These are phyloP conservation scores for Pegoplata infirma DNA, from an alignment of 2,888 invertebrate species.

Conservation along the genomic window DNA sequence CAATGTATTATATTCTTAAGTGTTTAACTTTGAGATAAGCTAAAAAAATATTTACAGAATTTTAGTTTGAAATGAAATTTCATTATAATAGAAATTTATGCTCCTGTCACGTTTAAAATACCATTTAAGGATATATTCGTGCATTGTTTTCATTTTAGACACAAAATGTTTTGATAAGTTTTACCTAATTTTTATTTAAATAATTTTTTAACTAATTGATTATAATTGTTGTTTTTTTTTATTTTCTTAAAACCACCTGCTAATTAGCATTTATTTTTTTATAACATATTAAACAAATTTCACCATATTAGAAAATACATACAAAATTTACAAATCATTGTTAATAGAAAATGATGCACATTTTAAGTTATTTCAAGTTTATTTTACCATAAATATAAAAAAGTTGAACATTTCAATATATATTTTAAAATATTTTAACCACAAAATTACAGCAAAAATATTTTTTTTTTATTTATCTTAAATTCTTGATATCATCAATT, in stretches of 20 bases:
- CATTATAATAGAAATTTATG: neutral
- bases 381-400: slow-evolving; percentile 32
- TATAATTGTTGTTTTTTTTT: no score
- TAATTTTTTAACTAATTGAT: slow-evolving; percentile 9
- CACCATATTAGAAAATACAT: slow-evolving; percentile 34
- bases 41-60: slow-evolving; percentile 2
- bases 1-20: no score
- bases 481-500: slow-evolving; percentile 40
- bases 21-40: no score
- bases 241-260: slow-evolving; percentile 10
- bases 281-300: slow-evolving; percentile 36
- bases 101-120: slow-evolving; percentile 19
- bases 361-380: slow-evolving; percentile 30
- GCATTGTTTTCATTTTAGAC: neutral
- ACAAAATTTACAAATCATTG: slow-evolving; percentile 10
- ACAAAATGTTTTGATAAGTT: neutral
- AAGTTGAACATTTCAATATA: neutral
- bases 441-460: neutral
- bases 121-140: slow-evolving; percentile 4
- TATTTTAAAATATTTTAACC: neutral
- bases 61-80: neutral
- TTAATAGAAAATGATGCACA: neutral
- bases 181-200: slow-evolving; percentile 30
- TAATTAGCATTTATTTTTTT: slow-evolving; percentile 5
- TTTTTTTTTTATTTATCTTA: no score